These are phyloP conservation scores for Metalampra italica DNA, from an alignment of 2,888 invertebrate species.

Conservation along the genomic window DNA sequence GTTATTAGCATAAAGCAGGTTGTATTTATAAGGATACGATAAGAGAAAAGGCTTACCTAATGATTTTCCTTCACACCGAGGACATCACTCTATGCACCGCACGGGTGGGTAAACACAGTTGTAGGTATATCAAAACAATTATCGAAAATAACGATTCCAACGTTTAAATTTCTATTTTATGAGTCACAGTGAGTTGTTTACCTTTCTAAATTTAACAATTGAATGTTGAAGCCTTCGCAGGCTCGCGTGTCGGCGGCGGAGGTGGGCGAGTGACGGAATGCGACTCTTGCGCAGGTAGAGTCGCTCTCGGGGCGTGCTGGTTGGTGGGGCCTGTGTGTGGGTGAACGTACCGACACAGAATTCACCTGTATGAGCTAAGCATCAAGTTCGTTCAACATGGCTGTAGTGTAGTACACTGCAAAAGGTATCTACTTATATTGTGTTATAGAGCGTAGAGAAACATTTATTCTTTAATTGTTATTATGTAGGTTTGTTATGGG, in stretches of 20 bases:
- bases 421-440: no score
- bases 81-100: conserved; percentile 1
- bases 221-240: conserved; percentile 56
- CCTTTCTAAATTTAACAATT: conserved; percentile 62
- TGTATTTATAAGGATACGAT: neutral
- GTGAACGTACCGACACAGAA: conserved; percentile 51
- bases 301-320: conserved; percentile 30
- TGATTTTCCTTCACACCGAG: conserved; percentile 16
- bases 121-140: neutral
- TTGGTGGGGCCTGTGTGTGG: conserved; percentile 34
- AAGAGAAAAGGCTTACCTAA: conserved; percentile 11
- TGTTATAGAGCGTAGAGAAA: neutral
- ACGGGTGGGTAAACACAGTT: neutral
- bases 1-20: no score
- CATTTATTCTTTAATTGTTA: neutral
- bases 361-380: neutral
- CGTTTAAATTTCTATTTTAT: conserved; percentile 28
- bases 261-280: conserved; percentile 65
- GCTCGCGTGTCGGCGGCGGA: conserved; percentile 61
- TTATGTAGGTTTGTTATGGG: no score
- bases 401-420: neutral
- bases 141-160: conserved; percentile 4
- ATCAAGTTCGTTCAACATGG: neutral
- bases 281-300: conserved; percentile 72
- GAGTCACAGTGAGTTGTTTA: conserved; percentile 35